A percentile compares a stretch with the other conserved stretches of the same genome.
Evolutionary conservation across 2,113 vertebrate species (phyloP).

Genomic region (Nothoprocta perdicaria): DNA sequence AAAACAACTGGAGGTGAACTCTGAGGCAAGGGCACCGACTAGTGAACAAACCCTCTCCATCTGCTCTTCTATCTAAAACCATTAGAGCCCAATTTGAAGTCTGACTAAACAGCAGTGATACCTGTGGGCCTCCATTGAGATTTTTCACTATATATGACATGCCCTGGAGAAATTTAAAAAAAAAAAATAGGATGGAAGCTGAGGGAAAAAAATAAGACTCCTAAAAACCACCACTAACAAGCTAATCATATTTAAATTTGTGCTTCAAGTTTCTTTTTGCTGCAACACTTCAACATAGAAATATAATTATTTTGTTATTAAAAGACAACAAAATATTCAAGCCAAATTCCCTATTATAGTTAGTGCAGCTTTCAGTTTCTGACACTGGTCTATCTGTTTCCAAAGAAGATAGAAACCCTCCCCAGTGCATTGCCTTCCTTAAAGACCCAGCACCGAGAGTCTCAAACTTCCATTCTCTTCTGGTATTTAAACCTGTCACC

Average conservation of each 20-base stretch:
- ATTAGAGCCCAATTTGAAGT: slow-evolving; percentile 57
- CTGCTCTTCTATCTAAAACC: slow-evolving; percentile 57
- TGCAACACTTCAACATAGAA: slow-evolving; percentile 22
- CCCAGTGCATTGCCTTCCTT: not conserved
- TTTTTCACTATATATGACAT: slow-evolving; percentile 64
- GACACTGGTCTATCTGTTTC: slow-evolving; percentile 1
- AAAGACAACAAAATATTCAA: slow-evolving; percentile 38
- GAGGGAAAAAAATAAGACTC: slow-evolving; percentile 16
- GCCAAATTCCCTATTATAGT: not conserved
- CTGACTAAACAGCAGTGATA: slow-evolving; percentile 61
- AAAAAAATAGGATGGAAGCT: slow-evolving; percentile 42
- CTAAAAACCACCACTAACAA: slow-evolving; percentile 52
- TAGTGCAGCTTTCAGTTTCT: not conserved
- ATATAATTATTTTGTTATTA: slow-evolving; percentile 49
- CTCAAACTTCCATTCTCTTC: not conserved
- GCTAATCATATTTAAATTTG: slow-evolving; percentile 50
- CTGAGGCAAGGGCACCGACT: slow-evolving; percentile 80
- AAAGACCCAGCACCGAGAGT: not conserved
- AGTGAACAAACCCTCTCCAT: slow-evolving; percentile 70
- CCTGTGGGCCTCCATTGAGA: slow-evolving; percentile 34
- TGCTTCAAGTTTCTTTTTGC: slow-evolving; percentile 51
- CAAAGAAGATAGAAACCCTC: not conserved
- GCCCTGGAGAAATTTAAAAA: slow-evolving; percentile 54
- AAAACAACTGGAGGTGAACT: slow-evolving; percentile 76
- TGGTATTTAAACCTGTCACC: not conserved